Conservation (phyloP, 2,888 invertebrate species). For the Colostygia pectinataria region DNA sequence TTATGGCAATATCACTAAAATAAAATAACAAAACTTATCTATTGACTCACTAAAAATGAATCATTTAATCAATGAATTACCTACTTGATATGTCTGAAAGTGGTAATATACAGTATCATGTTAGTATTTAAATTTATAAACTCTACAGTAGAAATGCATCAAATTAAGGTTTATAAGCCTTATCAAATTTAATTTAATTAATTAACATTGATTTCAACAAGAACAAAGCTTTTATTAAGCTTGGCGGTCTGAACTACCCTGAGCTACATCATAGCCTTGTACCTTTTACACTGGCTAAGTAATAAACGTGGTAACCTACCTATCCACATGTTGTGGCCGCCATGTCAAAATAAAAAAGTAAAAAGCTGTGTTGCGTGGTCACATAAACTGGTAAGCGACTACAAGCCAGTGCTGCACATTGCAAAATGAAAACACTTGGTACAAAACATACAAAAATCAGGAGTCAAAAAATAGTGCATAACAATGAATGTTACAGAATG, state of each 20-base stretch:
- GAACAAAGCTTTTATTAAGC: neutral
- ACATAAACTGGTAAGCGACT: conserved; percentile 63
- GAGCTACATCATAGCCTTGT: conserved; percentile 12
- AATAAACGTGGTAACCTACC: conserved; percentile 2
- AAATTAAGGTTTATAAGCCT: conserved; percentile 21
- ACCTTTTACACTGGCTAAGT: conserved; percentile 16
- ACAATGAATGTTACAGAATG: conserved; percentile 61
- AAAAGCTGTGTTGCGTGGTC: conserved; percentile 45
- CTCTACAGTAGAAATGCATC: conserved; percentile 33
- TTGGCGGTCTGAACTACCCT: conserved; percentile 34
- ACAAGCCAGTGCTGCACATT: conserved; percentile 73
- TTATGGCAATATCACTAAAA: conserved; percentile 67
- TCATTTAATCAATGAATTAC: conserved; percentile 18
- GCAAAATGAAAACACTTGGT: conserved; percentile 59
- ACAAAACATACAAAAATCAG: conserved; percentile 54
- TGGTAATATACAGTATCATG: conserved; percentile 16
- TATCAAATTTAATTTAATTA: conserved; percentile 17
- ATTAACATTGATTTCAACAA: conserved; percentile 5
- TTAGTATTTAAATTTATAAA: conserved; percentile 15
- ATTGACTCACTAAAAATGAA: conserved; percentile 25
- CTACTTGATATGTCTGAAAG: conserved; percentile 35
- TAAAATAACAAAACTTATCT: conserved; percentile 30
- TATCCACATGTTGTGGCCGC: conserved; percentile 29
- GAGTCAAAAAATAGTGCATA: conserved; percentile 64
- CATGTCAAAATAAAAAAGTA: conserved; percentile 39